A percentile compares a stretch with the other conserved stretches of the same genome.
phyloP scores from a whole-genome alignment of 2,113 vertebrate genomes.

The Paedocypris sp. region DNA sequence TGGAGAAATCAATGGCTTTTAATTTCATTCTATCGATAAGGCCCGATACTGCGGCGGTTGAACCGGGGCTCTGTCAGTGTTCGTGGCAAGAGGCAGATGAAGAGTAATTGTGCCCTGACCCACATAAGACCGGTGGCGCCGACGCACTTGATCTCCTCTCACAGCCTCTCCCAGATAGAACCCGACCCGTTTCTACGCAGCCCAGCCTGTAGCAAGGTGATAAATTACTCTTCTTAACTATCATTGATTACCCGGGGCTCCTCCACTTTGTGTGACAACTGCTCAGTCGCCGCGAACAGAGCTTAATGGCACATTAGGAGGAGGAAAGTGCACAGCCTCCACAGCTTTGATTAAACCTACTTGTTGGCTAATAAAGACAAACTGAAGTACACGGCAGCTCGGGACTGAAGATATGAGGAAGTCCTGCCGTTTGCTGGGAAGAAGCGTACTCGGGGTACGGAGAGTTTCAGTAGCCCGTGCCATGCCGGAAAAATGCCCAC shows the following conservation, averaged over 20 bases:
- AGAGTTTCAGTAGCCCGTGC: no score
- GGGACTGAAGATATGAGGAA: constrained; percentile 39
- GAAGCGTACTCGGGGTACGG: constrained; percentile 16
- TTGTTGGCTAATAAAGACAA: constrained; percentile 72
- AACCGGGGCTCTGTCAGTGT: constrained; percentile 54
- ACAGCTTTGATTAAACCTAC: constrained; percentile 61
- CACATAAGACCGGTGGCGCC: constrained; percentile 42
- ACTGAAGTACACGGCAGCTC: constrained; percentile 54
- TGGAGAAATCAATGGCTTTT: constrained; percentile 61
- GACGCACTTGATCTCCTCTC: constrained; percentile 33
- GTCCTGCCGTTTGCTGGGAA: constrained; percentile 15
- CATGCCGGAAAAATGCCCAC: no score
- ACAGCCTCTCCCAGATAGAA: constrained; percentile 37
- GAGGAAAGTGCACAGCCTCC: constrained; percentile 57
- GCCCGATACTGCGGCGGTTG: constrained; percentile 59
- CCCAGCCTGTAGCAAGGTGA: constrained; percentile 87
- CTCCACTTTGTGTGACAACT: constrained; percentile 79
- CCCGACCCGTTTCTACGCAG: constrained; percentile 63
- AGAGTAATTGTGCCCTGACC: constrained; percentile 67
- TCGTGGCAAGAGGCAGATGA: constrained; percentile 60
- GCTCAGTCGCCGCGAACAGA: constrained; percentile 85
- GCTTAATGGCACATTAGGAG: constrained; percentile 83
- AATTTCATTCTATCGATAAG: constrained; percentile 60
- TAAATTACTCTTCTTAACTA: constrained; percentile 95
- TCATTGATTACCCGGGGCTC: constrained; percentile 93